These are phyloP conservation scores for Conops quadrifasciatus DNA, from an alignment of 2,888 invertebrate genomes.

Conservation along the genomic window DNA sequence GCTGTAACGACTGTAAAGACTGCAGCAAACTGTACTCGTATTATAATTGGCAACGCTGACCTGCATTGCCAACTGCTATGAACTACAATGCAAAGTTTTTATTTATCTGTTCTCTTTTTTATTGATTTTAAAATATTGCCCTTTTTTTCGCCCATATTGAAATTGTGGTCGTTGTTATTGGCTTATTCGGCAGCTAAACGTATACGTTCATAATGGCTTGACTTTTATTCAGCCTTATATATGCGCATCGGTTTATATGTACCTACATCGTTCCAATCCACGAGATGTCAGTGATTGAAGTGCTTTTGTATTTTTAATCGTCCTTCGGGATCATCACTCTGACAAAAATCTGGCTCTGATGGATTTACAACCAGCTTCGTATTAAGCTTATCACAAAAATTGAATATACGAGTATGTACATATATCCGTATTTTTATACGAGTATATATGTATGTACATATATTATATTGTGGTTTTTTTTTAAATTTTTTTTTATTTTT, in stretches of 20 bases:
- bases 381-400: conserved; percentile 5
- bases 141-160: conserved; percentile 35
- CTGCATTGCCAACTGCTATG: conserved; percentile 8
- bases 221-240: neutral
- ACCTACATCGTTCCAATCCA: neutral
- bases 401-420: too few species aligned
- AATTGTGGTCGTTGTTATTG: conserved; percentile 22
- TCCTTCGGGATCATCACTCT: conserved; percentile 22
- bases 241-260: neutral
- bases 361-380: conserved; percentile 13
- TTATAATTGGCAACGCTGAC: conserved; percentile 6
- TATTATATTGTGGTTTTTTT: too few species aligned
- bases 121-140: conserved; percentile 47
- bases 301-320: conserved; percentile 31
- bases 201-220: neutral
- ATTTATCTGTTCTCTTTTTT: conserved; percentile 31
- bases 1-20: conserved; percentile 2
- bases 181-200: neutral
- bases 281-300: neutral
- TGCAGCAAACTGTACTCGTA: neutral
- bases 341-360: conserved; percentile 20
- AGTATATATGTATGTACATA: too few species aligned
- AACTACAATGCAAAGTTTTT: neutral
- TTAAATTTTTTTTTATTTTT: too few species aligned
- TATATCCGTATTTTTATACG: too few species aligned